Conservation (phyloP, 92 coral and sea anemone species). For the Epizoanthus illoricatus region DNA sequence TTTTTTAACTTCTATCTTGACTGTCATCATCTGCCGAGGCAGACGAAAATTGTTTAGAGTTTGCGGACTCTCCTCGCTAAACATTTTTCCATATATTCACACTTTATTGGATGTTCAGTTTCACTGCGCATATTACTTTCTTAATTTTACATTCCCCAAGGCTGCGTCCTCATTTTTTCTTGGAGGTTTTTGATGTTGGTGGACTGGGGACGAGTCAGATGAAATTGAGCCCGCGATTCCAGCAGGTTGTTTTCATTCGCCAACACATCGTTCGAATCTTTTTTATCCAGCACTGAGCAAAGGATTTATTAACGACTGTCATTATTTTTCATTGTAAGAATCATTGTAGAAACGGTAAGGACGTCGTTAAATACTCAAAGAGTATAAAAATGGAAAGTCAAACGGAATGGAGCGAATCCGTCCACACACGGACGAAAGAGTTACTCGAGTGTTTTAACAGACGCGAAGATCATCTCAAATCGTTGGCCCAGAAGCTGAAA, state of each 20-base stretch:
- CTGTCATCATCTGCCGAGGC: too few relatives aligned
- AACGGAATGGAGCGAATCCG: conserved; percentile 63
- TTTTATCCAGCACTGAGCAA: background rate
- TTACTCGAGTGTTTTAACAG: conserved; percentile 75
- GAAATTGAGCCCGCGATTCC: conserved; percentile 23
- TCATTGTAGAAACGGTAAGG: background rate
- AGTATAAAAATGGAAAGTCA: conserved; percentile 55
- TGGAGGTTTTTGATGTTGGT: background rate
- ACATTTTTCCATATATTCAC: too few relatives aligned
- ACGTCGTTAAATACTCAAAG: too few relatives aligned
- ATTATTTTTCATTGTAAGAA: background rate
- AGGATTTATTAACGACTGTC: background rate
- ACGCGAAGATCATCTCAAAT: conserved; percentile 80
- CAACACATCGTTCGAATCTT: conserved; percentile 12
- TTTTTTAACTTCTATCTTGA: too few relatives aligned
- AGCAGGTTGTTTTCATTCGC: conserved; percentile 22
- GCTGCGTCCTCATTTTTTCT: too few relatives aligned
- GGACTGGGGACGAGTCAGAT: conserved; percentile 20
- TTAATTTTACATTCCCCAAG: too few relatives aligned
- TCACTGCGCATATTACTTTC: too few relatives aligned
- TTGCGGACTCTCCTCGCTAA: too few relatives aligned
- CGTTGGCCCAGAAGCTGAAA: conserved; percentile 65
- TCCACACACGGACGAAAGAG: conserved; percentile 60
- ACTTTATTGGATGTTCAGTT: too few relatives aligned
- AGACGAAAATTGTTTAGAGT: too few relatives aligned